phyloP scores from a whole-genome alignment of 2,113 vertebrate genomes.

The Brevimyrus niger region DNA sequence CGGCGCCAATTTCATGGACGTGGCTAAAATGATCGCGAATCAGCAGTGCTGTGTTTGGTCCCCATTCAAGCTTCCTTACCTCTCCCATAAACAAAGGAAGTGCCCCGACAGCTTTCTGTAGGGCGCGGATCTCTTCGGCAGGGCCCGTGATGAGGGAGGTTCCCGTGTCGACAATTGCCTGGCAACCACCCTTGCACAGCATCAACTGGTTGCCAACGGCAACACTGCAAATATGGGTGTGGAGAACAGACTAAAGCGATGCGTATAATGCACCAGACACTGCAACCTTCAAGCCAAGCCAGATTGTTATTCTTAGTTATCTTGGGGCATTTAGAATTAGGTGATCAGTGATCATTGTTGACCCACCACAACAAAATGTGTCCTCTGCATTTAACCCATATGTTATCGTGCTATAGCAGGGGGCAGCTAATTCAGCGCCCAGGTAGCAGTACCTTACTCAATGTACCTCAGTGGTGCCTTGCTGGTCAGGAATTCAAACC shows the following conservation, averaged over 20 bases:
- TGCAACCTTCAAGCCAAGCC: background rate
- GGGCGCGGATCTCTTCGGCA: slow-evolving; percentile 55
- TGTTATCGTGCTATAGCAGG: no score
- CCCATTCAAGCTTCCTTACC: slow-evolving; percentile 46
- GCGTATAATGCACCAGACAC: background rate
- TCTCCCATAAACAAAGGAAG: slow-evolving; percentile 59
- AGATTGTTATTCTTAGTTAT: background rate
- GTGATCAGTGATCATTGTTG: no score
- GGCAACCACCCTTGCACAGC: slow-evolving; percentile 70
- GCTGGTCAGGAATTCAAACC: no score
- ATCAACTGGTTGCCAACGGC: slow-evolving; percentile 58
- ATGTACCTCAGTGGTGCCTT: no score
- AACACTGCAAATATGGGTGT: slow-evolving; percentile 45
- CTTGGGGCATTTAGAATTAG: background rate
- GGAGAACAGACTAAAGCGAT: background rate
- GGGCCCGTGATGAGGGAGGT: slow-evolving; percentile 72
- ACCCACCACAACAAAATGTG: no score
- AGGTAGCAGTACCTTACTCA: no score
- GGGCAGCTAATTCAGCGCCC: no score
- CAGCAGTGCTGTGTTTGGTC: background rate
- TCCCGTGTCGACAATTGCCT: slow-evolving; percentile 74
- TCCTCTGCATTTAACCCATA: no score
- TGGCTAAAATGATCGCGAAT: background rate
- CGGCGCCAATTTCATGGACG: background rate
- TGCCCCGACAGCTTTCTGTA: slow-evolving; percentile 56